Base-by-base conservation (phyloP, 2,888 invertebrate species). In the Eubasilissa splendida region DNA sequence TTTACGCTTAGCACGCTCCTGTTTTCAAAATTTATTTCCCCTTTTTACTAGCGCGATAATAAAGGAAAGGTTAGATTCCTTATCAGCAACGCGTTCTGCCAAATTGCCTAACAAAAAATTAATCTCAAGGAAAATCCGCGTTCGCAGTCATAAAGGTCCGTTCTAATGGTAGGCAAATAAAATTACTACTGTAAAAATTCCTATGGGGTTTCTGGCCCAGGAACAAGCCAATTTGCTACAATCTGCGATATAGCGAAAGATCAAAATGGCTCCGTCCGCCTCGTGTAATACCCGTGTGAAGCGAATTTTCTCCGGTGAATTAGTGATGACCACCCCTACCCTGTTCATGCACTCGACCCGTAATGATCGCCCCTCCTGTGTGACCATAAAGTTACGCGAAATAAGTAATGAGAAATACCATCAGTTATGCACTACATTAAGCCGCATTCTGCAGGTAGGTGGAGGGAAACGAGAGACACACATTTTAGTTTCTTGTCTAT, bases 121-220 rank as follows among this genome's bases (percentile, higher is more conserved):
- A 65, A 60, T 50, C 54, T 60, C 54, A 12, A 50, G 52, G 73
- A 79, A 63, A 74, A 58, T 79, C 63, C 74, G 58, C 79, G 70
- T 77, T 77, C 56, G 58, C 74, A 79, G 63, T 74, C 74, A 71
- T 74, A 79, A 79, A 63, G 65, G 71, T 63, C 60, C 66, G 68
- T 68, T 66, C 65, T 77, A 80, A 82, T 80, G 82, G 82, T 54
- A 76, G 77, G 82, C 80, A 75, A 82, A 80, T 80, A 82, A 66
- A 66, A 66, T 66, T 66, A 66, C 66, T 42, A 42, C 66, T 42
- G 66, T 66, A 66, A 66, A 66, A 66, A 66, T 42, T 8, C 56
- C 52, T 71, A 14, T n/a, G 71, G 71, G 31, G 22, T 11, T 71
- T 31, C 22, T 71, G 54, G 53, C 54, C 66, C n/a, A 66, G 66